These are phyloP conservation scores for Drosophila nigricruria DNA, from an alignment of 2,888 invertebrate species.

Conservation along the genomic window DNA sequence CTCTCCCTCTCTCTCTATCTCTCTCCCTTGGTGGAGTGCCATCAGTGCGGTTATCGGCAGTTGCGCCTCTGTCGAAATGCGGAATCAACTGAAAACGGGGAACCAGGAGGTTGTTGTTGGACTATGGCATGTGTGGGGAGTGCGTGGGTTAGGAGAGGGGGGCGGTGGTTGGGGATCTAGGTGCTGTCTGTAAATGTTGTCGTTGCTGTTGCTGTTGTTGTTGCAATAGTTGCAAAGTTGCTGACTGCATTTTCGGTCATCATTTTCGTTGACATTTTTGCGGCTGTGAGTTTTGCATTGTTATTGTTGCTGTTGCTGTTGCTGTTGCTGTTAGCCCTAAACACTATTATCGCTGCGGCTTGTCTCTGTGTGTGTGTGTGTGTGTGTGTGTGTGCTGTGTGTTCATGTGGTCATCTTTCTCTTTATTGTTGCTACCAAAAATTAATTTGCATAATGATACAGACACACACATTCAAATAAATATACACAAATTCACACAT, in stretches of 20 bases:
- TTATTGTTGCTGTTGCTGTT: conserved; percentile 29
- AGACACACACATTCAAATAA: conserved; percentile 10
- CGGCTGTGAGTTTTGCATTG: conserved; percentile 43
- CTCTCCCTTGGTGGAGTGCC: neutral
- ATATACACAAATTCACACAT: neutral
- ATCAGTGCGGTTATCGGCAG: conserved; percentile 20
- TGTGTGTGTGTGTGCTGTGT: conserved; percentile 16
- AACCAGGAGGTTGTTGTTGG: neutral
- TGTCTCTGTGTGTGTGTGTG: conserved; percentile 13
- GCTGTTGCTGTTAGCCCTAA: conserved; percentile 35
- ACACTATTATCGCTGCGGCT: conserved; percentile 44
- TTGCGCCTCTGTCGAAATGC: conserved; percentile 26
- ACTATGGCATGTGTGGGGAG: neutral
- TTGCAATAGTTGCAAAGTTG: conserved; percentile 74
- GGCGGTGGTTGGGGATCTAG: neutral
- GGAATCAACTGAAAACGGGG: neutral
- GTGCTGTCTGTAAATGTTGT: conserved; percentile 8
- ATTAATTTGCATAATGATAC: conserved; percentile 75
- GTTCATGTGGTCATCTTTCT: conserved; percentile 41
- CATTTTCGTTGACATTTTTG: conserved; percentile 75
- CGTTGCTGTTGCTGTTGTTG: conserved; percentile 52
- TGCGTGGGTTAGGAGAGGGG: neutral
- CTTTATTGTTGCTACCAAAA: conserved; percentile 68
- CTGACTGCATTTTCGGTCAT: conserved; percentile 76
- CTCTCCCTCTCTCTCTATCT: neutral